Evolutionary conservation across 1,140 invertebrate genomes (phyloP), one percentile per base, ranked within the genome.

Genomic region (Euschistus heros): DNA sequence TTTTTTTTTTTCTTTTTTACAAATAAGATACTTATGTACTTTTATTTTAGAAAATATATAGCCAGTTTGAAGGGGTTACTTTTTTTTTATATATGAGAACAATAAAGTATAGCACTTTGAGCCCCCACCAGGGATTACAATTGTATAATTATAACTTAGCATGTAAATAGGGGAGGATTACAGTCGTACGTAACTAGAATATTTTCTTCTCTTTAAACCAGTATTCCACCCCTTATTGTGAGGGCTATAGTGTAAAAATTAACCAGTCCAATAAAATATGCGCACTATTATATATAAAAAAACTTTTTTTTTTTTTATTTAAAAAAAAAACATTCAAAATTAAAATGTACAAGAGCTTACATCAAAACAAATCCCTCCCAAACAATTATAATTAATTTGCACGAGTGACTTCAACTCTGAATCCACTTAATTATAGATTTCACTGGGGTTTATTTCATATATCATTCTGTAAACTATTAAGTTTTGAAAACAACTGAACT

Each of bases 401-500:
- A 57, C 24, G 54, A 26, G 54, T 57, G 8, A 57, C 24, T 24
- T 15, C 18, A 24, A 57, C 24, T 17, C 5, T 57, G 24, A 24
- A 57, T 57, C 22, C 54, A 24, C 54, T 50, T 18, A 50, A 18
- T 50, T 50, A 57, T 24, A 57, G 20, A 24, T 18, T 50, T 50
- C 47, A 50, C 15, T 57, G 54, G 54, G 54, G 54, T 57, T 57
- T 24, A 24, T 57, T 57, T 57, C 24, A 17, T 57, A 17, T 50
- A 20, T 18, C 22, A 20, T 50, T 50, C n/a, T 20, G 22, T 50
- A 18, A 20, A 20, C 47, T 50, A 18, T 50, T 57, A 24, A 24
- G 54, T 57, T 57, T 24, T 57, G 24, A 57, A 24, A 57, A 57
- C 54, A 57, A 57, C 54, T 57, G 54, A 57, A 57, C 54, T 57